These are phyloP conservation scores for Bubalus kerabau DNA, from an alignment of 2,113 vertebrate genomes.

Conservation along the genomic window DNA sequence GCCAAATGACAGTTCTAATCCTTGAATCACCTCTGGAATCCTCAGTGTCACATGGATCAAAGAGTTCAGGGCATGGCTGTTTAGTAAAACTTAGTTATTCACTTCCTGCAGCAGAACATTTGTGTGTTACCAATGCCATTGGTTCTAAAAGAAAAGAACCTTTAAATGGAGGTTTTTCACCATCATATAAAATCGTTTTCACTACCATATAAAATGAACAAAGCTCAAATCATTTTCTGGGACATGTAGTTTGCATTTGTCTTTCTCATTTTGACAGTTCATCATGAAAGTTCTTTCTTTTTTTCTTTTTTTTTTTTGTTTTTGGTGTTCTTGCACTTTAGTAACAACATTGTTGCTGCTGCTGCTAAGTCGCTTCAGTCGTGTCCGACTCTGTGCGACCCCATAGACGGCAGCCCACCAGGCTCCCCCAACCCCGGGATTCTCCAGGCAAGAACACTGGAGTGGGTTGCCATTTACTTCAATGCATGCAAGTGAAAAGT, in stretches of 20 bases:
- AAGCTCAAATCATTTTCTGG: neutral
- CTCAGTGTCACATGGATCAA: neutral
- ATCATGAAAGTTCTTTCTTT: neutral
- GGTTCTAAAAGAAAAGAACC: neutral
- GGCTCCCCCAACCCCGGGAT: no score
- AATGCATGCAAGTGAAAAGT: no score
- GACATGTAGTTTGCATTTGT: neutral
- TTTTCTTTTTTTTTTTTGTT: neutral
- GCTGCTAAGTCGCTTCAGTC: no score
- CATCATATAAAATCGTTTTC: neutral
- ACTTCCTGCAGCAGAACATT: neutral
- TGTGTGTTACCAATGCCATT: neutral
- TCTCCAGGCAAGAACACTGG: no score
- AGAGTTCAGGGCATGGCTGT: neutral
- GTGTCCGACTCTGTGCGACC: no score
- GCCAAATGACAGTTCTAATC: slow-evolving; percentile 29
- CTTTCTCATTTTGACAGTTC: slow-evolving; percentile 15
- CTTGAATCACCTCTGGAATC: slow-evolving; percentile 38
- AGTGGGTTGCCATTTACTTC: no score
- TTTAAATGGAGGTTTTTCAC: neutral
- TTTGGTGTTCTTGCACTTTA: neutral
- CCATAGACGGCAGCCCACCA: no score
- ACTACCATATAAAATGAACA: neutral
- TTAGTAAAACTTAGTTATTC: slow-evolving; percentile 23
- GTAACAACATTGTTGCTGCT: neutral